Percentiles rank a stretch among this genome's conserved stretches.
phyloP scores from a whole-genome alignment of 2,888 invertebrate genomes.

The Rhingia rostrata region DNA sequence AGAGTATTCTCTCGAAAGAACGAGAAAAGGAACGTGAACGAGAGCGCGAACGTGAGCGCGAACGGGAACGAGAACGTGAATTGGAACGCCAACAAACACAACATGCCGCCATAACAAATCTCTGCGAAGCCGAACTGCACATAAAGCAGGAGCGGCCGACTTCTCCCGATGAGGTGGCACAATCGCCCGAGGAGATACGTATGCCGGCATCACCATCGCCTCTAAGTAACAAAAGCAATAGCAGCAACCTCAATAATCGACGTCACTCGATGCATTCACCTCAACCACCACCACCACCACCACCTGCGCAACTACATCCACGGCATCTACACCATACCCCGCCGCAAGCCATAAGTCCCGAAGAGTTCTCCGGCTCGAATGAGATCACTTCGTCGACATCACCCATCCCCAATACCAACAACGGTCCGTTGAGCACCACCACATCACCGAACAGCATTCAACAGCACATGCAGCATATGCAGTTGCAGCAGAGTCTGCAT shows the following conservation, averaged over 20 bases:
- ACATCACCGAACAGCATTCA: conserved; percentile 70
- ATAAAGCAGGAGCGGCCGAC: conserved; percentile 83
- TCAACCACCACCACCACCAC: conserved; percentile 58
- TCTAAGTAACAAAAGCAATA: conserved; percentile 69
- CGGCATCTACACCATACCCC: conserved; percentile 73
- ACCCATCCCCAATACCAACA: conserved; percentile 82
- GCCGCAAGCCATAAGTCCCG: conserved; percentile 78
- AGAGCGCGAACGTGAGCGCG: conserved; percentile 63
- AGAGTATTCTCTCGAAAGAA: conserved; percentile 81
- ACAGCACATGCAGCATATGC: conserved; percentile 73
- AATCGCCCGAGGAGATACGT: conserved; percentile 75
- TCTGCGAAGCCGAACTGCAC: conserved; percentile 78
- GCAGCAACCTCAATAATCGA: conserved; percentile 72
- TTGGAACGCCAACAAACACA: conserved; percentile 75
- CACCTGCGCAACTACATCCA: conserved; percentile 63
- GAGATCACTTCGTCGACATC: conserved; percentile 88
- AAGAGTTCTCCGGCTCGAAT: conserved; percentile 86
- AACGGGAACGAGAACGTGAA: conserved; percentile 75
- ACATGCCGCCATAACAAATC: conserved; percentile 74
- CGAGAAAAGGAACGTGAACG: conserved; percentile 79
- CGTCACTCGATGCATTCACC: conserved; percentile 77
- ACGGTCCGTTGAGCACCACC: conserved; percentile 59
- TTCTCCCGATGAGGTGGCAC: conserved; percentile 77
- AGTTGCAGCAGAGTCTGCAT: conserved; percentile 71
- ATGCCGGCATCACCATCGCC: conserved; percentile 66